Base-by-base conservation (phyloP, 2,797 vertebrate species). In the Melanotaenia maccullochi region DNA sequence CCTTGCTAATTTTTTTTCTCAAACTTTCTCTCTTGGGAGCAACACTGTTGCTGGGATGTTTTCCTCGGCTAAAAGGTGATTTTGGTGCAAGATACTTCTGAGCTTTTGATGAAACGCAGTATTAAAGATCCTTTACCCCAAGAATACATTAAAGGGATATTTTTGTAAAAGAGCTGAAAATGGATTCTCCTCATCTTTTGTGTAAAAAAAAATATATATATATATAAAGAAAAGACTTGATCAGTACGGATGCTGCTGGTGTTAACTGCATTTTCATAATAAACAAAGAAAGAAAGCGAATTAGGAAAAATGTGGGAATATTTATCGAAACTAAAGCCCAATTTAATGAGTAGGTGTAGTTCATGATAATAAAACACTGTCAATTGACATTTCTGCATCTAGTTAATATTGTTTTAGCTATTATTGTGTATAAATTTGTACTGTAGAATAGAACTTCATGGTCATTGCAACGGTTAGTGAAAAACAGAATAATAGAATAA, bases 1-100 rank as follows among this genome's bases (percentile, higher is more conserved):
- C 84, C 71, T 74, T 85, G 59, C 81, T 86, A 74, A 2, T 79
- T 54, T 28, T 87, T 85, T 77, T 81, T 76, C 66, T 73, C 67
- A 71, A 83, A 77, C 57, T 73, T 81, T 75, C 35, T 76, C 83
- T 81, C 75, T 18, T n/a, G 61, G 63, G 78, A 84, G 59, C 49
- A 1, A 60, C n/a, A 20, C 14, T 42, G 25, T 49, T 6, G 3
- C 40, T 66, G 63, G 65, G 24, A 24, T 62, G 30, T 47, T 68
- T 42, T 5, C 32, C 33, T 38, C 1, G 22, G 58, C 59, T 72
- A 58, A 73, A 78, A 74, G 68, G 68, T 77, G 35, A 72, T 68
- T 66, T 55, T 55, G 24, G 24, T 28, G 51, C 11, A 59, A 14
- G 22, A 5, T 47, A 35, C 69, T 68, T 60, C 1, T 35, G 24